phyloP scores from a whole-genome alignment of 2,113 vertebrate genomes.

The Dendrocopos noguchii region DNA sequence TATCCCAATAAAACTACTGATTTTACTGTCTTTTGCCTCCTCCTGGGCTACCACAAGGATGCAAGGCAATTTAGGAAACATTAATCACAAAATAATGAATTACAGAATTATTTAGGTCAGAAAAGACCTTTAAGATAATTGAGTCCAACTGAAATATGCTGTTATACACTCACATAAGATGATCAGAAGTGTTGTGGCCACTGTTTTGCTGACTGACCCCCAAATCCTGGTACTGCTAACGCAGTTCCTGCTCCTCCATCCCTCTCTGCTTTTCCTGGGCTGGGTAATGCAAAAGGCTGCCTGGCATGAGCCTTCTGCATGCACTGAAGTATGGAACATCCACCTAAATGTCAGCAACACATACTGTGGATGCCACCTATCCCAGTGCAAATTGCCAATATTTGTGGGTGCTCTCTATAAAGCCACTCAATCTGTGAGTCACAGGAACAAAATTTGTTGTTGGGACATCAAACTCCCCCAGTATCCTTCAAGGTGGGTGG shows the following conservation, averaged over 20 bases:
- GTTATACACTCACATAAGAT: background rate
- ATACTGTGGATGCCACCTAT: background rate
- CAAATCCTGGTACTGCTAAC: background rate
- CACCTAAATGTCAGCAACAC: background rate
- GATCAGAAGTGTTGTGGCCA: background rate
- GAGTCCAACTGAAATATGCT: background rate
- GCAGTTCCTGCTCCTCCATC: background rate
- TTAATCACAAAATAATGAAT: background rate
- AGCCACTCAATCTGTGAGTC: background rate
- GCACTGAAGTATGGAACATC: background rate
- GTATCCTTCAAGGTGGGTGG: background rate
- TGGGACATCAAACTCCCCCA: background rate
- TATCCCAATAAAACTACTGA: background rate
- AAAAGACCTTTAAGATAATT: background rate
- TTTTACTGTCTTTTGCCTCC: background rate
- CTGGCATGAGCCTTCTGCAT: background rate
- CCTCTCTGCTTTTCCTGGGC: background rate
- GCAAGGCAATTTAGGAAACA: background rate
- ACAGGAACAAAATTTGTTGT: background rate
- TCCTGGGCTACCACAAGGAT: background rate
- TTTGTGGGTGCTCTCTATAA: background rate
- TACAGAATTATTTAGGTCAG: background rate
- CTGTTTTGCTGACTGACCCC: background rate
- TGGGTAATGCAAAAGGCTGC: background rate
- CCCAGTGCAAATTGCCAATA: background rate